Conservation (phyloP, 2,113 vertebrate species). For the Cairina moschata region DNA sequence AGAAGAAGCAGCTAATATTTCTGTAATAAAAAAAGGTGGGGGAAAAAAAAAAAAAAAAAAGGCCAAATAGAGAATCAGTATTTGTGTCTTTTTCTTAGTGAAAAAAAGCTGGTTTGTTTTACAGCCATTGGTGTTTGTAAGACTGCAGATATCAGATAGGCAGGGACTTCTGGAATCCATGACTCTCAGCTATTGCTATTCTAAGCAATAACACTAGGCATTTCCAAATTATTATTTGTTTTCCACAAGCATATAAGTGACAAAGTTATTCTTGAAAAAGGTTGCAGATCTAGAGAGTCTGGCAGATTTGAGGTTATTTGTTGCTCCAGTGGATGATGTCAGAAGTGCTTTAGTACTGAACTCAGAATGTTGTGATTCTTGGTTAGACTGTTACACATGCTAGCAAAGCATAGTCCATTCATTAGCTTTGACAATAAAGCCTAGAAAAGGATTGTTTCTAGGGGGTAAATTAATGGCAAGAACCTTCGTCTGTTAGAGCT, state of each 20-base stretch:
- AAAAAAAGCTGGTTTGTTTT: neutral
- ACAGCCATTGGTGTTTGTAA: neutral
- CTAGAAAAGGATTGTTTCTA: neutral
- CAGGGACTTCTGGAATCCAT: neutral
- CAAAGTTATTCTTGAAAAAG: neutral
- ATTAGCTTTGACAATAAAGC: neutral
- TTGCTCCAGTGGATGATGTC: neutral
- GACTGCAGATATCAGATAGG: neutral
- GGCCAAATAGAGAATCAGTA: neutral
- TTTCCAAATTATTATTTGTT: neutral
- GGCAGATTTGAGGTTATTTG: neutral
- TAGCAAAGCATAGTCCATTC: neutral
- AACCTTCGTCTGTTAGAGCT: neutral
- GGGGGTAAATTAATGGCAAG: neutral
- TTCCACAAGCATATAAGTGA: neutral
- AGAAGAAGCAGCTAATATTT: neutral
- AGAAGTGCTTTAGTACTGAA: neutral
- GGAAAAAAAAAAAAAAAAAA: no score
- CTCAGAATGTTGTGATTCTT: neutral
- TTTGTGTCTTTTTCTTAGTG: neutral
- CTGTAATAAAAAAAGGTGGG: neutral
- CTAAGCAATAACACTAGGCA: neutral
- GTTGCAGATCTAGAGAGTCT: neutral
- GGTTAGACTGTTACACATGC: neutral
- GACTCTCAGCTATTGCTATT: neutral